Base-by-base conservation (phyloP, 1,140 invertebrate genomes). In the Druon quercuslanigerum region DNA sequence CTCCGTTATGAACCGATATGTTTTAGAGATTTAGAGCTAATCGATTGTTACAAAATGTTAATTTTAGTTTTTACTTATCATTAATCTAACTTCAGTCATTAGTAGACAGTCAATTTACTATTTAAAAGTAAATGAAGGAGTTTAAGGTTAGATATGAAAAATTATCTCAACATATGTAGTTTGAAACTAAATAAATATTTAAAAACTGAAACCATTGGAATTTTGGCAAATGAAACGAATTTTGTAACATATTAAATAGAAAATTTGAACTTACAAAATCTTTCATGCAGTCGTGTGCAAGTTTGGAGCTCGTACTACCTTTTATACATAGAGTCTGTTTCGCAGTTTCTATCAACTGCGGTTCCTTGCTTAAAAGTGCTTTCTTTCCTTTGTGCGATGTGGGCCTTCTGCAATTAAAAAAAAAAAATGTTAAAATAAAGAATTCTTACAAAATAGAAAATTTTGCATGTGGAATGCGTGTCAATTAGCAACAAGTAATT, bases 311-410 rank as follows among this genome's bases (percentile, higher is more conserved):
- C 85, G 97, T 97, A 1, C 94, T 93, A 54, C 97, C 98, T 92
- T 96, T 95, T 19, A 99, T 91, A 87, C 98, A 97, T 73, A 99
- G 89, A 56, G 96, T 93, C 86, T 94, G 94, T 87, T 99, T 99
- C 2, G 94, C 92, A 87, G 97, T 96, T 94, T 99, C 98, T 81
- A 97, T 93, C 7, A 98, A 88, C 91, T 99, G 96, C 0, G 98
- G 96, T 86, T 97, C 97, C 84, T 95, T 93, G 20, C 95, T 94
- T 73, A 96, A 89, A 50, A 99, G 88, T 70, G 95, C 94, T 82
- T 96, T 94, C 91, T 99, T 99, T 51, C 97, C 97, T 89, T 94
- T 95, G 33, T 95, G 94, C 25, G 97, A 98, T 85, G 95, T 97
- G 0, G 98, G 95, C 93, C 98, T 98, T 76, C 96, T 97, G 84